Base-by-base conservation (phyloP, 2,797 vertebrate species). In the Melanotaenia maccullochi region DNA sequence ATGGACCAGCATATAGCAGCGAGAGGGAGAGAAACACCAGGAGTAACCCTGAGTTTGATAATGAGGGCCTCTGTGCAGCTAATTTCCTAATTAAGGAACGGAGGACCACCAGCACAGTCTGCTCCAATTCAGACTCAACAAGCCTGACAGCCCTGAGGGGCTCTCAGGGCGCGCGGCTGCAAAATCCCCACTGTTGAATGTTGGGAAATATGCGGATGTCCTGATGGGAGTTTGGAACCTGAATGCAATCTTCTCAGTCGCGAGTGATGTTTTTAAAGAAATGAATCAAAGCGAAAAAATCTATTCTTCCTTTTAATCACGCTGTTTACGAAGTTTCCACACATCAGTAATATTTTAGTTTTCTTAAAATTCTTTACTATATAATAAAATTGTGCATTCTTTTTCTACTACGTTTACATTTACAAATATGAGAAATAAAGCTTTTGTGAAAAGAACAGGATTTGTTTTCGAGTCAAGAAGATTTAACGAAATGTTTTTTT, bases 61-160 rank as follows among this genome's bases (percentile, higher is more conserved):
- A 96, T 95, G 94, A 95, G 93, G 89, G 87, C 88, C 89, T 93
- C 85, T 89, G 87, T 91, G 90, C 70, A 88, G 93, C 76, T 94
- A 93, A 95, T 96, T 93, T 94, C 90, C 94, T 94, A 95, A 96
- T 97, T 97, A 96, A 94, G 90, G 87, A 85, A 82, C 87, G 60
- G 68, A 75, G 90, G 96, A 96, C 96, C 96, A 97, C 95, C 95
- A 94, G 93, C 93, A 87, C 90, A 83, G 95, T 79, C 71, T 90
- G 89, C 78, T 36, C 79, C 44, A 79, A 80, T 87, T 88, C 82
- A 75, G 71, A 65, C 78, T 79, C 79, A 88, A 73, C 83, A 66
- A 83, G 84, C 82, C 80, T 57, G 61, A 78, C 83, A 71, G 82
- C 77, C 74, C 73, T 49, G 25, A 71, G 84, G 75, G 82, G 79